Evolutionary conservation across 2,113 vertebrate species (phyloP), one percentile per base, ranked within the genome.

Genomic region (Ameiurus melas): DNA sequence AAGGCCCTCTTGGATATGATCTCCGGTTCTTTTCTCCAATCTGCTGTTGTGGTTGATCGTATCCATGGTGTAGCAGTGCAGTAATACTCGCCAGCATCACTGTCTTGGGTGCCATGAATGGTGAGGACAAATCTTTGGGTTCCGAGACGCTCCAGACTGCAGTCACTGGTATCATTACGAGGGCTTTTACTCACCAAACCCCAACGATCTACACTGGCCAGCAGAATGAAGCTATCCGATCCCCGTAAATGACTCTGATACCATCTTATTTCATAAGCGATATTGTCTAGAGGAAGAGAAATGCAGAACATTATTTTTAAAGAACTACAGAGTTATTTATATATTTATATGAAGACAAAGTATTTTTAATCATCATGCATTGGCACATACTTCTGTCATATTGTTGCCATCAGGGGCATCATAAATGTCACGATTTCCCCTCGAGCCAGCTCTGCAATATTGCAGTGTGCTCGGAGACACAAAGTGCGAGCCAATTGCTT

Each of bases 241-340:
- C 95, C 92, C 0, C 96, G 95, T 82, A 97, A 95, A 43, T 94
- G 92, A 43, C 96, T 95, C 2, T 95, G 96, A 88, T 96, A 97
- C 98, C 98, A 99, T 79, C 93, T 95, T 85, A 99, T 96, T 5
- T 98, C 97, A 0, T 97, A 99, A 0, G 96, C 95, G 94, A 98
- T 93, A 79, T 97, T 95, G 10, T 97, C 98, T 99, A 89, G 0
- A 14, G 87, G 20, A 82, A 12, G 77, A 36, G 20, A 12, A 6
- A 84, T 60, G 62, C 30, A 83, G 13, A 60, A 5, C 0, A 55
- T 71, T 36, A 70, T 70, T 22, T 68, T 55, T 55, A 80, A 20
- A 70, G 86, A 75, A 43, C 51, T 20, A 62, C 33, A 58, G 22
- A n/a, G 7, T 47, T 47, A 47, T 36, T 30, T 55, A 22, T 47